Percentiles rank a stretch among this genome's conserved stretches.
Evolutionary conservation across 2,113 vertebrate species (phyloP).

Genomic region (Semicossyphus pulcher): DNA sequence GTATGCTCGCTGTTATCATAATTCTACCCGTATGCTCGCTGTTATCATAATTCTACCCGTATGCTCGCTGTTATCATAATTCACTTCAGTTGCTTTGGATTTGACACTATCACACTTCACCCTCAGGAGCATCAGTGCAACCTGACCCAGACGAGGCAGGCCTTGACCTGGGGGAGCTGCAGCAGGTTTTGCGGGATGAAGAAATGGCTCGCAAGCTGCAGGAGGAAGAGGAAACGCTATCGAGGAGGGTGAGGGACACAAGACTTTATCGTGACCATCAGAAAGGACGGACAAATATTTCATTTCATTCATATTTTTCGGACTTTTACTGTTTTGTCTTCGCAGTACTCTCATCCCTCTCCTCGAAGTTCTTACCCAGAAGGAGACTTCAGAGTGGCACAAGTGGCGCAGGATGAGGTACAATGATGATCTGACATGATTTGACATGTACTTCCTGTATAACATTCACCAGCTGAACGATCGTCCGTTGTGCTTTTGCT

Average conservation of each 20-base stretch:
- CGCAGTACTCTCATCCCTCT: slow-evolving; percentile 52
- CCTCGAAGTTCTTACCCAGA: slow-evolving; percentile 41
- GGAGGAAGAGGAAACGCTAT: slow-evolving; percentile 72
- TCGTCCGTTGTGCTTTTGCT: not conserved
- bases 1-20: no score
- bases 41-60: no score
- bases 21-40: not conserved
- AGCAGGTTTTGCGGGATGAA: slow-evolving; percentile 82
- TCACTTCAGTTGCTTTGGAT: not conserved
- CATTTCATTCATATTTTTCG: not conserved
- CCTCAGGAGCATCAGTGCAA: slow-evolving; percentile 21
- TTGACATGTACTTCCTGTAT: not conserved
- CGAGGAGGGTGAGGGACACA: slow-evolving; percentile 50
- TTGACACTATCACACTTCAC: not conserved
- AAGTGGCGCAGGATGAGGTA: slow-evolving; percentile 86
- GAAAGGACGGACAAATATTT: not conserved
- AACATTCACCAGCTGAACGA: not conserved
- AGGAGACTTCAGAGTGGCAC: slow-evolving; percentile 79
- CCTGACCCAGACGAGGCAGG: slow-evolving; percentile 34
- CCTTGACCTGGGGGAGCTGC: slow-evolving; percentile 72
- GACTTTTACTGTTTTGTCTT: not conserved
- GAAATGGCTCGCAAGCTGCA: slow-evolving; percentile 80
- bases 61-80: not conserved
- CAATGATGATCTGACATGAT: not conserved
- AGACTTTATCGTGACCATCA: not conserved